phyloP scores from a whole-genome alignment of 2,113 vertebrate species.

The Coreoperca whiteheadi region DNA sequence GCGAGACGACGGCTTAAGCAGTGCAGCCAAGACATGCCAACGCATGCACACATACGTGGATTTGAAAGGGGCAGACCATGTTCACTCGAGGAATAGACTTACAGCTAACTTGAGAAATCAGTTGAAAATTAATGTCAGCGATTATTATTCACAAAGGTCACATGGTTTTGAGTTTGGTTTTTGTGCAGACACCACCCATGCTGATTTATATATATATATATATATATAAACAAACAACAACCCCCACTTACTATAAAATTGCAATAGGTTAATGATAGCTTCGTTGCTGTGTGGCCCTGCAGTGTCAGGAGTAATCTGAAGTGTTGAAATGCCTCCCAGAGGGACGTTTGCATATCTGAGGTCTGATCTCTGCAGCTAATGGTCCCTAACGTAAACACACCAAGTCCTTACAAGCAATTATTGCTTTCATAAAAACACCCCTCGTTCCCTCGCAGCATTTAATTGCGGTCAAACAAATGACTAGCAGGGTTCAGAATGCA shows the following conservation, averaged over 20 bases:
- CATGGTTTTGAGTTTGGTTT: neutral
- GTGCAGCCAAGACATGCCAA: constrained; percentile 1
- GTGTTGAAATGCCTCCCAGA: constrained; percentile 82
- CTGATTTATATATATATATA: constrained; percentile 7
- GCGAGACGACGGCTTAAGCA: neutral
- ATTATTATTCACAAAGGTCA: neutral
- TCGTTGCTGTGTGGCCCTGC: constrained; percentile 67
- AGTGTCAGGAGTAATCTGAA: constrained; percentile 61
- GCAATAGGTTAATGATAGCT: constrained; percentile 58
- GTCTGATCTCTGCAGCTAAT: constrained; percentile 84
- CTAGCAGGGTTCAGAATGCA: constrained; percentile 79
- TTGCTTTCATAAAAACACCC: constrained; percentile 84
- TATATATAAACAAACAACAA: constrained; percentile 5
- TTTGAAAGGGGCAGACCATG: neutral
- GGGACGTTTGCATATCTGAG: constrained; percentile 85
- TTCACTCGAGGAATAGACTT: constrained; percentile 4
- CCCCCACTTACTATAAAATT: constrained; percentile 43
- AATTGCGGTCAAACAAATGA: constrained; percentile 85
- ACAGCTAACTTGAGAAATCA: neutral
- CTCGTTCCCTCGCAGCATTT: constrained; percentile 80
- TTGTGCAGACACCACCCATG: constrained; percentile 31
- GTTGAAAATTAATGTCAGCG: neutral
- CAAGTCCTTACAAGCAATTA: constrained; percentile 85
- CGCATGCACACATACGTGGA: neutral
- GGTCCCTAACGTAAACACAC: constrained; percentile 85